Percentiles rank a stretch among this genome's conserved stretches.
Conservation (phyloP, 2,113 vertebrate species). For the Regulus satrapa region DNA sequence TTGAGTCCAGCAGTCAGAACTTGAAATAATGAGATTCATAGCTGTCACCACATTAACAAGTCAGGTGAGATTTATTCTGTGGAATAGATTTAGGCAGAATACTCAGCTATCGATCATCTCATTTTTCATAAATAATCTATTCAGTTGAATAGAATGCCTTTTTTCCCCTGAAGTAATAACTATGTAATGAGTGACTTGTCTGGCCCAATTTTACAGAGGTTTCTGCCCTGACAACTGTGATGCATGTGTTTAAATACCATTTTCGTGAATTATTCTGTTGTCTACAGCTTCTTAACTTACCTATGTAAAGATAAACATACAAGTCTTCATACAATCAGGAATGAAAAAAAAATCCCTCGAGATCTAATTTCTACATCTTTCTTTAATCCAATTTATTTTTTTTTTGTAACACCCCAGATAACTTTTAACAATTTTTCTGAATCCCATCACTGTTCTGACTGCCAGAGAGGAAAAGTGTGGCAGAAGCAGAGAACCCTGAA, state of each 20-base stretch:
- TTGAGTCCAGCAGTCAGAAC: conserved; percentile 52
- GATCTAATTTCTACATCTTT: not conserved
- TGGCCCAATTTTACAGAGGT: not conserved
- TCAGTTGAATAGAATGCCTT: not conserved
- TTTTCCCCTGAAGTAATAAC: conserved; percentile 49
- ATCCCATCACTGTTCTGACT: not conserved
- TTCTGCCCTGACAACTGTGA: not conserved
- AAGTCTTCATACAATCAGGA: not conserved
- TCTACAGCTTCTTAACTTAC: not conserved
- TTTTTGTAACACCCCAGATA: not conserved
- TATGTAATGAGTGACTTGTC: conserved; percentile 10
- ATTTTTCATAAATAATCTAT: conserved; percentile 57
- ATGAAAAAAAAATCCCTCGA: not conserved
- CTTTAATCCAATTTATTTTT: conserved; percentile 11
- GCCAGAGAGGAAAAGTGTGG: not conserved
- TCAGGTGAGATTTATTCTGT: conserved; percentile 36
- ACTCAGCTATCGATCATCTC: conserved; percentile 38
- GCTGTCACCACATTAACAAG: conserved; percentile 44
- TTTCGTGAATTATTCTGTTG: not conserved
- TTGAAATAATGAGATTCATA: conserved; percentile 67
- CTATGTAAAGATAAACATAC: not conserved
- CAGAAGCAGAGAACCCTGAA: not conserved
- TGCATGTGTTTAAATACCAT: not conserved
- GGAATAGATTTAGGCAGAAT: conserved; percentile 38
- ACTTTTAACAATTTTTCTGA: not conserved